Conservation (phyloP, 2,113 vertebrate genomes). For the Halichoeres trimaculatus region DNA sequence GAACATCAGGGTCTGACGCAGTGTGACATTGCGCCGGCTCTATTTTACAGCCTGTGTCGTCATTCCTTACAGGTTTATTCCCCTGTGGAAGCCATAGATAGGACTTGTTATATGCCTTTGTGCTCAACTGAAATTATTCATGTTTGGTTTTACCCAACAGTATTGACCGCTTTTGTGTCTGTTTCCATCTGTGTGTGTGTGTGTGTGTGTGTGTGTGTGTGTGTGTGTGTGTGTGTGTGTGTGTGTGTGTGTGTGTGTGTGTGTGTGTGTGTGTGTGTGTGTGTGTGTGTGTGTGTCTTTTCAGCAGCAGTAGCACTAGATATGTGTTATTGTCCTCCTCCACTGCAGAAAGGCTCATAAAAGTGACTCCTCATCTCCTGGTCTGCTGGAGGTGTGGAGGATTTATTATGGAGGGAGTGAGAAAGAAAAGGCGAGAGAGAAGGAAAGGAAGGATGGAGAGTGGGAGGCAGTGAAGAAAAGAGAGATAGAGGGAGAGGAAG, state of each 20-base stretch:
- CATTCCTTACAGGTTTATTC: slow-evolving; percentile 60
- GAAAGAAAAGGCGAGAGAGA: slow-evolving; percentile 23
- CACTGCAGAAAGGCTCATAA: slow-evolving; percentile 69
- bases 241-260: slow-evolving; percentile 19
- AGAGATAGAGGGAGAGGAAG: slow-evolving; percentile 10
- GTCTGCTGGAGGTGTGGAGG: slow-evolving; percentile 57
- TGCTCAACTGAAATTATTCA: slow-evolving; percentile 48
- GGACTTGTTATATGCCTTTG: slow-evolving; percentile 54
- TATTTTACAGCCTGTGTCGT: slow-evolving; percentile 49
- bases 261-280: too few species aligned
- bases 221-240: slow-evolving; percentile 20
- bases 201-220: slow-evolving; percentile 29
- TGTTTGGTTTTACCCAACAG: slow-evolving; percentile 54
- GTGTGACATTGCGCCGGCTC: slow-evolving; percentile 12
- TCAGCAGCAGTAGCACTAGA: slow-evolving; percentile 16
- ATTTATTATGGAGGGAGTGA: slow-evolving; percentile 67
- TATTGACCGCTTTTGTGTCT: slow-evolving; percentile 38
- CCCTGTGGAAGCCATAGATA: slow-evolving; percentile 52
- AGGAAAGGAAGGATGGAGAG: slow-evolving; percentile 41
- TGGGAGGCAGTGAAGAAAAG: slow-evolving; percentile 39
- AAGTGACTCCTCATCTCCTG: slow-evolving; percentile 64
- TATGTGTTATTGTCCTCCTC: slow-evolving; percentile 66
- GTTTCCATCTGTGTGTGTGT: slow-evolving; percentile 7
- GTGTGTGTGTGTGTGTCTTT: slow-evolving; percentile 20
- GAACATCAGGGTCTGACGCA: slow-evolving; percentile 22